phyloP scores from a whole-genome alignment of 2,797 vertebrate species.

The Otus scops region DNA sequence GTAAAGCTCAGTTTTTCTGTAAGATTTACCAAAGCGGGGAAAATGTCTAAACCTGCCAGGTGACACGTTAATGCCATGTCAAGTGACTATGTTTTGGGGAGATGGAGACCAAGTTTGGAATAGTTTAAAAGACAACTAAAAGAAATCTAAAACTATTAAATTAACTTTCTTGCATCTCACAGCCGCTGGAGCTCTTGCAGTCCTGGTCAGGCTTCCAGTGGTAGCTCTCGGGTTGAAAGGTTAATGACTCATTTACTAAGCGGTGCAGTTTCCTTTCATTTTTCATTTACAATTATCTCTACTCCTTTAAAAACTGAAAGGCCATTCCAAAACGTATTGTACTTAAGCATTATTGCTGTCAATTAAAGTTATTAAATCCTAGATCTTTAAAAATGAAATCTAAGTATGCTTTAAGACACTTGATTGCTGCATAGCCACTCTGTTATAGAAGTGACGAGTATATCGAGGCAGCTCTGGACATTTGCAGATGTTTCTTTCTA shows the following conservation, averaged over 20 bases:
- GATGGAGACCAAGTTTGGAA: constrained; percentile 2
- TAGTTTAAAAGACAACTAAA: constrained; percentile 1
- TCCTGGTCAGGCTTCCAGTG: constrained; percentile 57
- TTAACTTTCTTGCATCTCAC: constrained; percentile 49
- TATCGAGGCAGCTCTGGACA: neutral
- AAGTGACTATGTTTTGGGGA: neutral
- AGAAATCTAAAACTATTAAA: constrained; percentile 43
- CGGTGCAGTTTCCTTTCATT: constrained; percentile 67
- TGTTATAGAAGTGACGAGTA: constrained; percentile 3
- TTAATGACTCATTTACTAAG: constrained; percentile 75
- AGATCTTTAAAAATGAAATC: constrained; percentile 57
- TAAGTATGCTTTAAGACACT: constrained; percentile 63
- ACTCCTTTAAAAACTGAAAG: constrained; percentile 62
- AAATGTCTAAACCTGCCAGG: neutral
- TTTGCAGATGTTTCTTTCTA: constrained; percentile 3
- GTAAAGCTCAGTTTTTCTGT: neutral
- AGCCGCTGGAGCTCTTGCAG: constrained; percentile 41
- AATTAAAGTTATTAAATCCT: constrained; percentile 74
- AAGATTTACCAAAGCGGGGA: neutral
- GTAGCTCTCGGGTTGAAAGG: constrained; percentile 62
- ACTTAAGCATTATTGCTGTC: constrained; percentile 68
- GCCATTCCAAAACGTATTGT: constrained; percentile 50
- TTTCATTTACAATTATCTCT: constrained; percentile 73
- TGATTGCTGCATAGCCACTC: neutral
- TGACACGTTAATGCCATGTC: neutral